These are phyloP conservation scores for Arizona elegans DNA, from an alignment of 2,113 vertebrate genomes.

Conservation along the genomic window DNA sequence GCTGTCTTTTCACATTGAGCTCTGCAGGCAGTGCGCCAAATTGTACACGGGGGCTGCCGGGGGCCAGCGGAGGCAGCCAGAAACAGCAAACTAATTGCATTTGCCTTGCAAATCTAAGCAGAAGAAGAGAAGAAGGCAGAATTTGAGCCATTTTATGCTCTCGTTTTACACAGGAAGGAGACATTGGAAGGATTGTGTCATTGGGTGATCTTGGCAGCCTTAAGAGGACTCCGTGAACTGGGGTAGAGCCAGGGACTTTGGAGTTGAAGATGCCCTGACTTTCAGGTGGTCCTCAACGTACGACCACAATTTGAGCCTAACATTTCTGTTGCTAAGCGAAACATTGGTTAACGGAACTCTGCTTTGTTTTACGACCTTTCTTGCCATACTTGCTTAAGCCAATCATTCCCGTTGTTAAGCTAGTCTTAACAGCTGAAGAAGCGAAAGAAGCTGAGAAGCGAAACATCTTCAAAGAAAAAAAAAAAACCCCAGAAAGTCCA, in stretches of 20 bases:
- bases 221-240: accelerated
- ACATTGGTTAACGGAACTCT: too few relatives aligned
- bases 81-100: constrained; percentile 7
- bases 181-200: neutral
- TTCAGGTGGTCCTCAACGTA: neutral
- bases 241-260: neutral
- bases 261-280: accelerated
- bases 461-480: too few relatives aligned
- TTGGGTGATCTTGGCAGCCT: neutral
- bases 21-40: too few relatives aligned
- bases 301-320: neutral
- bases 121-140: neutral
- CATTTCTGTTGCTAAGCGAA: neutral
- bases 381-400: too few relatives aligned
- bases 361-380: too few relatives aligned
- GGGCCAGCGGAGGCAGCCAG: neutral
- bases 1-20: too few relatives aligned
- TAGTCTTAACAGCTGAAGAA: too few relatives aligned
- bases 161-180: neutral
- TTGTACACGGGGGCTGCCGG: too few relatives aligned
- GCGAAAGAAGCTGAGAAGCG: too few relatives aligned
- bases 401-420: too few relatives aligned
- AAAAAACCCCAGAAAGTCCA: too few relatives aligned
- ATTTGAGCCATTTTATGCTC: neutral
- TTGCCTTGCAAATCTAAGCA: neutral